Conservation (phyloP, 2,113 vertebrate genomes). For the Cygnus atratus region DNA sequence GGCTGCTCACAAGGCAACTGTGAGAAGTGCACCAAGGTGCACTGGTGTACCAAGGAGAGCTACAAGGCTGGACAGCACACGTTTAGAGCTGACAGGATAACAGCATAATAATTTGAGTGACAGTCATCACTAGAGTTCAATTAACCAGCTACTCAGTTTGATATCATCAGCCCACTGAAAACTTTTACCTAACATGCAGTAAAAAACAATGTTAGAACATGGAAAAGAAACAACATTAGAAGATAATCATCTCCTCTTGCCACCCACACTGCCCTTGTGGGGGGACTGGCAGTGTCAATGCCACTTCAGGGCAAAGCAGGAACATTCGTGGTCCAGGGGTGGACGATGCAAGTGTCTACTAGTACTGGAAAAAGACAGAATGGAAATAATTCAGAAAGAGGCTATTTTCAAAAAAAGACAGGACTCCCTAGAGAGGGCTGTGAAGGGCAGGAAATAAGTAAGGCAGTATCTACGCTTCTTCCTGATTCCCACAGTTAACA, state of each 20-base stretch:
- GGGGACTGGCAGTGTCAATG: background rate
- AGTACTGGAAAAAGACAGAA: background rate
- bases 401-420: background rate
- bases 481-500: background rate
- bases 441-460: background rate
- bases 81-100: background rate
- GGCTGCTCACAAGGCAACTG: background rate
- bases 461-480: background rate
- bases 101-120: background rate
- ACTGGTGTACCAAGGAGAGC: background rate
- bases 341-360: background rate
- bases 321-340: background rate
- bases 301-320: background rate
- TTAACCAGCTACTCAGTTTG: background rate
- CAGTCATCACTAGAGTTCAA: background rate
- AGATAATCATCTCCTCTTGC: background rate
- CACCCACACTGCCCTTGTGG: background rate
- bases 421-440: background rate
- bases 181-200: background rate
- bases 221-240: background rate
- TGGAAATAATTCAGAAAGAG: background rate
- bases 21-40: background rate
- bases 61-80: background rate
- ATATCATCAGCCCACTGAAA: background rate
- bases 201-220: background rate